A percentile compares a stretch with the other conserved stretches of the same genome.
Conservation (phyloP, 2,113 vertebrate genomes). For the Peromyscus californicus region DNA sequence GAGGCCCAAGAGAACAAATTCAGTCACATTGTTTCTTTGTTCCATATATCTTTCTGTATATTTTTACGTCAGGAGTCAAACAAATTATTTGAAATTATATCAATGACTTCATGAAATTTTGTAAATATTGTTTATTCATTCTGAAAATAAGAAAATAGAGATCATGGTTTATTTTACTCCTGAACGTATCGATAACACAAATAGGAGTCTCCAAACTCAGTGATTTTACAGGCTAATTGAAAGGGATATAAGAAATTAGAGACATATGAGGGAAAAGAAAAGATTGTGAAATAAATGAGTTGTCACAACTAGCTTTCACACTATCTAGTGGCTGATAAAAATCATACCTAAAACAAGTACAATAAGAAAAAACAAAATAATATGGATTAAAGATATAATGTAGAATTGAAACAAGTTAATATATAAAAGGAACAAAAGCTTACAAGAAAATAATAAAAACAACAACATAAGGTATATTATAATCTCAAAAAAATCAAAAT, state of each 20-base stretch:
- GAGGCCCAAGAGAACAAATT: constrained; percentile 79
- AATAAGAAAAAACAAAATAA: background rate
- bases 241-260: background rate
- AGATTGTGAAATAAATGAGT: background rate
- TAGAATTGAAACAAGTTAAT: too few species aligned
- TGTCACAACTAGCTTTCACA: background rate
- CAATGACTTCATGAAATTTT: background rate
- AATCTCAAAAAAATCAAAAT: background rate
- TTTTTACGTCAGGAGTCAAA: background rate
- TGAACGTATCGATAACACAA: background rate
- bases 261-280: rapidly evolving
- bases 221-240: background rate
- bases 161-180: background rate
- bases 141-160: background rate
- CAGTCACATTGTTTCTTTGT: constrained; percentile 74
- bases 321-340: background rate
- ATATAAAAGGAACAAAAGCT: background rate
- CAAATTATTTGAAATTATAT: background rate
- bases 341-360: background rate
- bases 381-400: background rate
- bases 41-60: constrained; percentile 18
- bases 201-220: background rate
- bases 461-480: background rate
- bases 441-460: background rate
- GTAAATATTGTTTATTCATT: background rate